Evolutionary conservation across 2,113 vertebrate species (phyloP).

Genomic region (Etheostoma cragini): DNA sequence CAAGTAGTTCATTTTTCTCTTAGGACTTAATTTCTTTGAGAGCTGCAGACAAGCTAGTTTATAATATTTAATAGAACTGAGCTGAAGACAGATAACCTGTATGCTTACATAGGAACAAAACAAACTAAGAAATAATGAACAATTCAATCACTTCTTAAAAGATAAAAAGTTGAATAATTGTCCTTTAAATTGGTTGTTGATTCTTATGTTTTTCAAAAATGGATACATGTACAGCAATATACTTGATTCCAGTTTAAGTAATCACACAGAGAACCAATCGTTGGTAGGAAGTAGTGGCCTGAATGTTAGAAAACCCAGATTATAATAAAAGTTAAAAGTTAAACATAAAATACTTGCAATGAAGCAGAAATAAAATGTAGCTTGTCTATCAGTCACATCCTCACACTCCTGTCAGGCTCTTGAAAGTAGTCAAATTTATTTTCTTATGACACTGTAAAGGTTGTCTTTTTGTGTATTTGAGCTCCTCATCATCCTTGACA

Average conservation of each 20-base stretch:
- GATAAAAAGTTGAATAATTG: neutral
- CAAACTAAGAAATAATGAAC: neutral
- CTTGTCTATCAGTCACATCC: neutral
- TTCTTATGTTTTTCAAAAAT: neutral
- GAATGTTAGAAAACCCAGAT: neutral
- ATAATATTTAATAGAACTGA: neutral
- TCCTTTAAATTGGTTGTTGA: neutral
- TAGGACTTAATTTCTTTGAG: conserved; percentile 2
- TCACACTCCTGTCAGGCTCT: neutral
- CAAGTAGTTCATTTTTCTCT: conserved; percentile 1
- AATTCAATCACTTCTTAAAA: neutral
- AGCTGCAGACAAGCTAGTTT: conserved; percentile 3
- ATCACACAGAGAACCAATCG: neutral
- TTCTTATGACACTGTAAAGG: neutral
- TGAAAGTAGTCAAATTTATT: neutral
- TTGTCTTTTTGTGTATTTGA: neutral
- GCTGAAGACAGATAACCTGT: neutral
- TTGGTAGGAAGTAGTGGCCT: too few relatives aligned
- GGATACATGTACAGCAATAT: neutral
- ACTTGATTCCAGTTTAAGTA: neutral
- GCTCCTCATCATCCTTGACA: neutral
- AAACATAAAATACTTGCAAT: neutral
- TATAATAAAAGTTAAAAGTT: neutral
- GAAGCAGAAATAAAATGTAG: neutral
- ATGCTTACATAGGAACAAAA: neutral